Evolutionary conservation across 2,888 invertebrate genomes (phyloP).

Genomic region (Drosophila nigritarsus): DNA sequence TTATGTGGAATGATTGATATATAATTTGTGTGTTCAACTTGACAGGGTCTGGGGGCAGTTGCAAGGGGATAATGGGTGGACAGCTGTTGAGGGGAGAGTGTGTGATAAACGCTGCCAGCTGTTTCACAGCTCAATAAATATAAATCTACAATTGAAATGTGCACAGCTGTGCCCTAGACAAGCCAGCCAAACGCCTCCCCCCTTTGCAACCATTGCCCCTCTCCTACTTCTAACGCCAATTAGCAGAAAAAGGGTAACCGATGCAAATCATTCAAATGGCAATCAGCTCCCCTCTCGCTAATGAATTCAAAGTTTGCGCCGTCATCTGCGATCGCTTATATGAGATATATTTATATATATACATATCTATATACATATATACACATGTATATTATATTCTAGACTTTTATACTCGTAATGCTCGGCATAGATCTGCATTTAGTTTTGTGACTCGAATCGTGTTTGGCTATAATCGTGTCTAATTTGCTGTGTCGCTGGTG

Average conservation of each 20-base stretch:
- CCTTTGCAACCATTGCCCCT: background rate
- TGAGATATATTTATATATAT: slow-evolving; percentile 24
- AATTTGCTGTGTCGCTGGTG: slow-evolving; percentile 56
- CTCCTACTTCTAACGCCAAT: slow-evolving; percentile 65
- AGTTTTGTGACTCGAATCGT: slow-evolving; percentile 61
- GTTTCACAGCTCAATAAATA: slow-evolving; percentile 48
- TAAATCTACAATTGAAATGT: slow-evolving; percentile 62
- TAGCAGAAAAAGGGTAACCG: slow-evolving; percentile 72
- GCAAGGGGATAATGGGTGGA: background rate
- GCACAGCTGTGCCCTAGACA: slow-evolving; percentile 76
- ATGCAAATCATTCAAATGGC: slow-evolving; percentile 58
- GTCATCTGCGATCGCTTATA: slow-evolving; percentile 32
- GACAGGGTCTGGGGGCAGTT: background rate
- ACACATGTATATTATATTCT: slow-evolving; percentile 10
- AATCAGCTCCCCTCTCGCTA: slow-evolving; percentile 18
- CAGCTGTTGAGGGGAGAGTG: slow-evolving; percentile 16
- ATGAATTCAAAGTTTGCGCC: slow-evolving; percentile 46
- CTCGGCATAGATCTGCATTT: slow-evolving; percentile 41
- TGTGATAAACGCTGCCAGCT: slow-evolving; percentile 73
- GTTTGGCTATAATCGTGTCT: slow-evolving; percentile 70
- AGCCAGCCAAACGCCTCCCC: slow-evolving; percentile 2
- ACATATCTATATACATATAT: slow-evolving; percentile 15
- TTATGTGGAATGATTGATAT: slow-evolving; percentile 65
- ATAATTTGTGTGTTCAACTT: slow-evolving; percentile 51
- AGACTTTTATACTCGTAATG: slow-evolving; percentile 18